Percentiles rank a stretch among this genome's conserved stretches.
phyloP scores from a whole-genome alignment of 2,113 vertebrate genomes.

The Dryoscopus gambensis region DNA sequence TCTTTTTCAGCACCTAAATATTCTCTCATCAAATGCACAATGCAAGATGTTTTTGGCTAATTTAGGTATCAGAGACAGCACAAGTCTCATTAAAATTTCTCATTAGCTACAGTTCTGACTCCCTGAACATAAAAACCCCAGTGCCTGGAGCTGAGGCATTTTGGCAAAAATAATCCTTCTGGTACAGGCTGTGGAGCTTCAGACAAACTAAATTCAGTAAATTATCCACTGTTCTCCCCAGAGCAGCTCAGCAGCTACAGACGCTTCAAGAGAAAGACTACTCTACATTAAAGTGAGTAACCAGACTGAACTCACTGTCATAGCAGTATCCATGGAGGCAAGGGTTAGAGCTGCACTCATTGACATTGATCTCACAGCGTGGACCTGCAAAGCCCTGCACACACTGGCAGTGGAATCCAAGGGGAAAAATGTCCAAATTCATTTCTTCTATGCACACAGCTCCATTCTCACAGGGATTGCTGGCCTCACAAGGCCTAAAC shows the following conservation, averaged over 20 bases:
- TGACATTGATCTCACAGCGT: slow-evolving; percentile 79
- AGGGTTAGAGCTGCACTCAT: slow-evolving; percentile 79
- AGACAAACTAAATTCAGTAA: slow-evolving; percentile 23
- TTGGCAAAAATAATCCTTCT: slow-evolving; percentile 34
- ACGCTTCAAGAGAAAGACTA: neutral
- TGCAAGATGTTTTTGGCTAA: slow-evolving; percentile 51
- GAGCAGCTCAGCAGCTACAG: slow-evolving; percentile 20
- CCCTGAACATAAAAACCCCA: slow-evolving; percentile 44
- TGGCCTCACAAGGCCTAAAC: slow-evolving; percentile 75
- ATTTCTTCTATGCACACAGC: slow-evolving; percentile 75
- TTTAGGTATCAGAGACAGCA: slow-evolving; percentile 62
- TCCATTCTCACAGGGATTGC: slow-evolving; percentile 78
- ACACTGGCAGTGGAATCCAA: slow-evolving; percentile 79
- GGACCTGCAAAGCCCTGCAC: slow-evolving; percentile 75
- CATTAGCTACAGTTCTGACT: slow-evolving; percentile 66
- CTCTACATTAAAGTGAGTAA: neutral
- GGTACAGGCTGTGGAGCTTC: neutral
- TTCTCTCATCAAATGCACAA: slow-evolving; percentile 39
- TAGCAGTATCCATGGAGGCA: slow-evolving; percentile 81
- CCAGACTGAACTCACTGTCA: slow-evolving; percentile 69
- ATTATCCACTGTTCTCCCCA: neutral
- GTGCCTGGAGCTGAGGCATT: neutral
- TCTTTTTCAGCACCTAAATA: slow-evolving; percentile 34
- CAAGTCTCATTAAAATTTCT: slow-evolving; percentile 71
- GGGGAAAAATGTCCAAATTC: slow-evolving; percentile 72